These are phyloP conservation scores for Dicyrtomina minuta DNA, from an alignment of 2,888 invertebrate genomes.

Conservation along the genomic window DNA sequence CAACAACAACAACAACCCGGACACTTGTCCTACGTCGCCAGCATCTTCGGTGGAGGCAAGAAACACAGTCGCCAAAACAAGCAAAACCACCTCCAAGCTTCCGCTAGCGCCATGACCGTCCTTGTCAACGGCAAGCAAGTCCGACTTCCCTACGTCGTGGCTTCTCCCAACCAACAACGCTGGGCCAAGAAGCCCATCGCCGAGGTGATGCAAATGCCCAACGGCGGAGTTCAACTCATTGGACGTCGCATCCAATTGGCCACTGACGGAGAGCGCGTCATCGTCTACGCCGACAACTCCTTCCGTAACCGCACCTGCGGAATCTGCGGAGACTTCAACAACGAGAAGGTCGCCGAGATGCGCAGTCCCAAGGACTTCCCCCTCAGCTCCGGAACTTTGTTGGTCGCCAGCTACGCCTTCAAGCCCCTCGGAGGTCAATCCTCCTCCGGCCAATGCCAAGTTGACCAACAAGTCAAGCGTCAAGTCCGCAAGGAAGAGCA, in stretches of 20 bases:
- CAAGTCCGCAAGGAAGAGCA: slow-evolving; percentile 49
- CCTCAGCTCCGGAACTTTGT: slow-evolving; percentile 45
- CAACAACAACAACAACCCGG: slow-evolving; percentile 21
- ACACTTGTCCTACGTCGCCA: no score
- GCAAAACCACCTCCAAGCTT: slow-evolving; percentile 21
- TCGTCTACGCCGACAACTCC: slow-evolving; percentile 41
- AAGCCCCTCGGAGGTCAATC: slow-evolving; percentile 19
- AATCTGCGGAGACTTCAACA: slow-evolving; percentile 52
- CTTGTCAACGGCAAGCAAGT: slow-evolving; percentile 45
- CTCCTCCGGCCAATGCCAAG: slow-evolving; percentile 38
- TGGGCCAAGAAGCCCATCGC: slow-evolving; percentile 37
- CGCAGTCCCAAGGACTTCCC: slow-evolving; percentile 49
- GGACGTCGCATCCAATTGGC: slow-evolving; percentile 46
- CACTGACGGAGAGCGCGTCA: slow-evolving; percentile 45
- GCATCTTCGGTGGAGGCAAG: no score
- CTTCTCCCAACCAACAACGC: slow-evolving; percentile 23
- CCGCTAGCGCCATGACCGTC: slow-evolving; percentile 37
- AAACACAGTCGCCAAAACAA: no score
- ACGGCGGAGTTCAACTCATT: slow-evolving; percentile 50
- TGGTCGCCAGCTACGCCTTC: slow-evolving; percentile 46
- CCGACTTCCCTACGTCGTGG: slow-evolving; percentile 43
- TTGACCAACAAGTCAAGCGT: slow-evolving; percentile 36
- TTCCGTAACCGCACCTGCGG: slow-evolving; percentile 52
- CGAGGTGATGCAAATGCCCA: slow-evolving; percentile 45
- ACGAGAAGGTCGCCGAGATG: slow-evolving; percentile 51